These are phyloP conservation scores for Scatophagus argus DNA, from an alignment of 2,113 vertebrate genomes.

Conservation along the genomic window DNA sequence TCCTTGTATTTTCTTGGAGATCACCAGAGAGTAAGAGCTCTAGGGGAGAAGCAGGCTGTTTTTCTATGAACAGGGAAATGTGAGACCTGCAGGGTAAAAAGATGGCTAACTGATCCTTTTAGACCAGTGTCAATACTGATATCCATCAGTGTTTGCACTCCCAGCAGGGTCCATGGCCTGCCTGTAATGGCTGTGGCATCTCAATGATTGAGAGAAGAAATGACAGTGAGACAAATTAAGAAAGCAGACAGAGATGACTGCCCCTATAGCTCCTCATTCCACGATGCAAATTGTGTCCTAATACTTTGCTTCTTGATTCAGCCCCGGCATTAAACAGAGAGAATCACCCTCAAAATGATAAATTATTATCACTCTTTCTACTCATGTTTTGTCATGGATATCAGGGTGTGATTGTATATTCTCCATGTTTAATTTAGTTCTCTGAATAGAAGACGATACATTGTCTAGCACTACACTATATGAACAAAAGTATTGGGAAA, in stretches of 20 bases:
- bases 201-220: conserved; percentile 70
- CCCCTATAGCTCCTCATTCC: conserved; percentile 45
- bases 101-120: conserved; percentile 75
- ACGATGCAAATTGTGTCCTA: conserved; percentile 55
- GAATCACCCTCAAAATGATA: neutral
- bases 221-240: conserved; percentile 71
- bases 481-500: too few relatives aligned
- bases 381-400: conserved; percentile 1
- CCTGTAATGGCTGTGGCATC: conserved; percentile 66
- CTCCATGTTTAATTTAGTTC: neutral
- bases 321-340: conserved; percentile 4
- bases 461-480: neutral
- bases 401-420: neutral
- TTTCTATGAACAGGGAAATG: conserved; percentile 63
- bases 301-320: conserved; percentile 32
- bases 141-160: conserved; percentile 76
- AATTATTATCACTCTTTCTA: conserved; percentile 6
- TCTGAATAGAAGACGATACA: neutral
- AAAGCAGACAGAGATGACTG: conserved; percentile 43
- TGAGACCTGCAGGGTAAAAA: conserved; percentile 63
- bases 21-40: conserved; percentile 56
- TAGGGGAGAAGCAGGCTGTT: conserved; percentile 42
- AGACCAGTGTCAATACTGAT: conserved; percentile 80
- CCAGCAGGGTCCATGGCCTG: conserved; percentile 64
- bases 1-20: conserved; percentile 74